Conservation (phyloP, 2,888 invertebrate species). For the Drosophila mimica region DNA sequence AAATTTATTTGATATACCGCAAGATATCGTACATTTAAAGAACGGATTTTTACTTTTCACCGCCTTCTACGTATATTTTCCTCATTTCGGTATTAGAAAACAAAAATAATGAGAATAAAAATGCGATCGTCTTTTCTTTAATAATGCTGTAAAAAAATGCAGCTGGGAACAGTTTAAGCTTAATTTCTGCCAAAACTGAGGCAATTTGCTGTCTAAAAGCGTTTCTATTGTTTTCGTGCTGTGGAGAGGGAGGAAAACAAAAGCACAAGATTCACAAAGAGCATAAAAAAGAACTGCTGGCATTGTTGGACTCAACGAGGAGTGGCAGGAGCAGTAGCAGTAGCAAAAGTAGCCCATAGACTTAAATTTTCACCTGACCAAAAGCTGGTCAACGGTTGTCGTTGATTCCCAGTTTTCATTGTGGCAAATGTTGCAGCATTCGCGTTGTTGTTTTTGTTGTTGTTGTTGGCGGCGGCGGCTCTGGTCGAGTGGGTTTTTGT, state of each 20-base stretch:
- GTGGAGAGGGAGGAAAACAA: conserved; percentile 22
- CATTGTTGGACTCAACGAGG: conserved; percentile 20
- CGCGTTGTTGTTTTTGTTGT: conserved; percentile 24
- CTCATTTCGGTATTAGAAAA: not conserved
- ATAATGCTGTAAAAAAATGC: not conserved
- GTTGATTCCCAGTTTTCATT: conserved; percentile 53
- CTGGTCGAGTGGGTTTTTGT: conserved; percentile 47
- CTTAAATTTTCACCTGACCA: conserved; percentile 62
- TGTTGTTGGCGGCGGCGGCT: conserved; percentile 16
- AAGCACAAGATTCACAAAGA: conserved; percentile 6
- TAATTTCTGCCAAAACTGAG: not conserved
- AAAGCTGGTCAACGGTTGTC: conserved; percentile 52
- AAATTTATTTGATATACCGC: not conserved
- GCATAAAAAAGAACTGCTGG: not conserved
- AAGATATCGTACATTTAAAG: too few species aligned
- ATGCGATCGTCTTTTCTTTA: not conserved
- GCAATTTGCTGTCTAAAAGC: conserved; percentile 24
- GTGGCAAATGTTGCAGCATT: conserved; percentile 49
- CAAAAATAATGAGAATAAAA: not conserved
- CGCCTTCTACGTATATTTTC: not conserved
- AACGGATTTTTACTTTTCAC: not conserved
- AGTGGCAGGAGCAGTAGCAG: conserved; percentile 6
- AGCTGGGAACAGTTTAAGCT: not conserved
- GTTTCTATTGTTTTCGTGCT: not conserved
- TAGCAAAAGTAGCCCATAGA: conserved; percentile 2